Percentiles rank a stretch among this genome's conserved stretches.
Evolutionary conservation across 1,140 invertebrate species (phyloP).

Genomic region (Drosophila burlai): DNA sequence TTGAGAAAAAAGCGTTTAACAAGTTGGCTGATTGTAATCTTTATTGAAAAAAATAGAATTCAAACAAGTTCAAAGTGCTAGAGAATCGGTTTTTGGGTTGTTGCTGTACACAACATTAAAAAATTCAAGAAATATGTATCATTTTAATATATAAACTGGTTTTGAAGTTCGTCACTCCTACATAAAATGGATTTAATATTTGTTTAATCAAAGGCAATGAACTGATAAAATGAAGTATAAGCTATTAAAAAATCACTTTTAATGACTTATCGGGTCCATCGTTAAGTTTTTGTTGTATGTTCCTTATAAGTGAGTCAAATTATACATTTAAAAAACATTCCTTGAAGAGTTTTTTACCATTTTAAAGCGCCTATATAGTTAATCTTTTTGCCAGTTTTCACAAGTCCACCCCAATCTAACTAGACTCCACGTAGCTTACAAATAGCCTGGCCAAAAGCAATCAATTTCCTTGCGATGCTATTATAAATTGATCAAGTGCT

Average conservation of each 20-base stretch:
- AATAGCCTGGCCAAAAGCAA: conserved; percentile 53
- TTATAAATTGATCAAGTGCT: conserved; percentile 46
- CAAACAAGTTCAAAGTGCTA: not conserved
- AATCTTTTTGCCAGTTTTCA: not conserved
- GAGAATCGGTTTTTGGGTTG: not conserved
- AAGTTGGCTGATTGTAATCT: conserved; percentile 3
- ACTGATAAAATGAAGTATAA: not conserved
- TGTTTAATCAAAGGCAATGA: conserved; percentile 1
- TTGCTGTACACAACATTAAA: not conserved
- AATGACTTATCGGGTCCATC: not conserved
- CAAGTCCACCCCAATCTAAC: conserved; percentile 14
- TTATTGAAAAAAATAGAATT: not conserved
- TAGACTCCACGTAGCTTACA: conserved; percentile 15
- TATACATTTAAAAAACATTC: not conserved
- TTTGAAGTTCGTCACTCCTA: conserved; percentile 11
- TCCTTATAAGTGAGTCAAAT: not conserved
- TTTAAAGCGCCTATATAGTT: not conserved
- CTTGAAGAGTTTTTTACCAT: not conserved
- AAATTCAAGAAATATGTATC: not conserved
- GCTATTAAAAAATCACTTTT: not conserved
- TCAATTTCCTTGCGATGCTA: conserved; percentile 54
- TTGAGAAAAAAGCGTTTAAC: not conserved
- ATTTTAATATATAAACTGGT: not conserved
- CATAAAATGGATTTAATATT: not conserved
- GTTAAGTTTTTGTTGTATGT: not conserved